Evolutionary conservation across 1,140 invertebrate genomes (phyloP), one percentile per base, ranked within the genome.

Genomic region (Anastatus disparis): DNA sequence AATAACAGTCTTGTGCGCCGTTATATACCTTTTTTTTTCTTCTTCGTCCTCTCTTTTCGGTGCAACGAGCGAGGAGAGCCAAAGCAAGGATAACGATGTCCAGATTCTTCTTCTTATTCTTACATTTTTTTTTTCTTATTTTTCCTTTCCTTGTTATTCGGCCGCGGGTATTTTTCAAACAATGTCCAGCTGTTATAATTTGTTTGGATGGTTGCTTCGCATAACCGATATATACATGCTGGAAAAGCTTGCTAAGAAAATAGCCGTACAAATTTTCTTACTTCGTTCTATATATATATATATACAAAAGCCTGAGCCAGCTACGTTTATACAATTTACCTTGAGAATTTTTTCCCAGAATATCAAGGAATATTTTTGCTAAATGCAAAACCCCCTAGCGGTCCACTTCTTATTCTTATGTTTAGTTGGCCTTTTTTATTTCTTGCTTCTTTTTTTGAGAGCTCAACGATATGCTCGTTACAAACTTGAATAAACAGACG

Each of bases 81-180:
- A 74, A 70, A 66, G 73, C 66, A 63, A 74, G 72, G 79, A 82
- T 82, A 82, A 82, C 78, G 81, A 82, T 78, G 81, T 81, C 81
- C 79, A 77, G 74, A 68, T 70, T 71, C 10, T 7, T 17, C 74
- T 62, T 22, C 35, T 29, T 26, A 26, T 72, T 66, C 70, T 35
- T n/a, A n/a, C n/a, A n/a, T n/a, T n/a, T n/a, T n/a, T n/a, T n/a
- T n/a, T n/a, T n/a, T n/a, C n/a, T n/a, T 64, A 29, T 76, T n/a
- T n/a, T 76, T 74, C 67, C 73, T 55, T 72, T 72, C 74, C 74
- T 68, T 59, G 66, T 67, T 73, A 65, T 70, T 65, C 53, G 4
- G n/a, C 42, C 50, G 61, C 26, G 71, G 66, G 75, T 80, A 81
- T 80, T 81, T 81, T 81, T 81, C 79, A 79, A 81, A 81, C 77